A percentile compares a stretch with the other conserved stretches of the same genome.
phyloP scores from a whole-genome alignment of 2,888 invertebrate species.

The Parochlus steinenii region DNA sequence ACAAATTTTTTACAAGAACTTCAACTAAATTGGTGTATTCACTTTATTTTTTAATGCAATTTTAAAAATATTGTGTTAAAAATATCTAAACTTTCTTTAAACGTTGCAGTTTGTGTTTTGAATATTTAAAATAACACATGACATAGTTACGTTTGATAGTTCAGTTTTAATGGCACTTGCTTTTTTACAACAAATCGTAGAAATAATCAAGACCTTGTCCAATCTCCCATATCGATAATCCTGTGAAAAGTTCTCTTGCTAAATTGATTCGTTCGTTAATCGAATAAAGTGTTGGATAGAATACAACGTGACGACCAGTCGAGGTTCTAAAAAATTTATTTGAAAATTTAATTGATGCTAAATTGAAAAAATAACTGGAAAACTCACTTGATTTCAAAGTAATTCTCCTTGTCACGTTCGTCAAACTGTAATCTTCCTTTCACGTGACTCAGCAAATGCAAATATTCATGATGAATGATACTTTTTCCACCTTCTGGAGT shows the following conservation, averaged over 20 bases:
- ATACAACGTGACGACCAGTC: slow-evolving; percentile 58
- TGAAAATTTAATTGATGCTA: not conserved
- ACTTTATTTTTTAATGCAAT: too few species aligned
- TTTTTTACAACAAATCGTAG: slow-evolving; percentile 70
- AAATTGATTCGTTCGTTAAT: slow-evolving; percentile 64
- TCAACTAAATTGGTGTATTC: too few species aligned
- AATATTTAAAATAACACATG: too few species aligned
- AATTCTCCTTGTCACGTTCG: slow-evolving; percentile 64
- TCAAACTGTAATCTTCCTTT: slow-evolving; percentile 67
- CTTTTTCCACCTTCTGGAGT: slow-evolving; percentile 67
- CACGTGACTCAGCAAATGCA: slow-evolving; percentile 53
- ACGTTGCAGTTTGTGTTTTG: too few species aligned
- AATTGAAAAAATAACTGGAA: slow-evolving; percentile 11
- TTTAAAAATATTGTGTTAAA: too few species aligned
- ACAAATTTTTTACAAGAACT: too few species aligned
- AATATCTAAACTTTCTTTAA: too few species aligned
- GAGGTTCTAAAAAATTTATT: slow-evolving; percentile 35
- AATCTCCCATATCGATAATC: slow-evolving; percentile 89
- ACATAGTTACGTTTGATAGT: too few species aligned
- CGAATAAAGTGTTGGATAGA: slow-evolving; percentile 79
- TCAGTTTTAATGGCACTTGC: too few species aligned
- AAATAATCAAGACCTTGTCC: slow-evolving; percentile 92
- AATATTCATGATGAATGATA: slow-evolving; percentile 60
- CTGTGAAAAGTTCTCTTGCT: slow-evolving; percentile 61
- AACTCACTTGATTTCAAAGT: slow-evolving; percentile 67